Evolutionary conservation across 2,888 invertebrate species (phyloP), one percentile per base, ranked within the genome.

Genomic region (Dryomyza anilis): DNA sequence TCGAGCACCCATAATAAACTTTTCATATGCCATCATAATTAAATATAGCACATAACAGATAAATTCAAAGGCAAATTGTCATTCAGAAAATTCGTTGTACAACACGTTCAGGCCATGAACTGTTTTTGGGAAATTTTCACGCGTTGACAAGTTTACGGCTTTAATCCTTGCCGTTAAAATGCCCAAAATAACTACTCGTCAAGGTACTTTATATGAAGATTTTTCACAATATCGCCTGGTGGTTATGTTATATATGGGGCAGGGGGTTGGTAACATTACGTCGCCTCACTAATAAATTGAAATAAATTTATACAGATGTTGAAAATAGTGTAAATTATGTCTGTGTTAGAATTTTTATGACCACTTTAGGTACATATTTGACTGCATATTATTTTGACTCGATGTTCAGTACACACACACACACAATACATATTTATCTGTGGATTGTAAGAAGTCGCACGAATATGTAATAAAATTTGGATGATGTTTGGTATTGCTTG

Each of bases 151-250:
- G 72, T 79, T 79, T 77, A 79, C 77, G 79, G 71, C 72, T 74
- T 75, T 80, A 79, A 80, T 80, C 78, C 78, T 78, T 78, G 76
- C 78, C 76, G 76, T 79, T 80, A 76, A 79, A 78, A 78, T 78
- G 71, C 74, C 77, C 72, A 66, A 66, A 66, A 66, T 66, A 66
- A 48, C 52, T 66, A 53, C 52, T 46, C 64, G 46, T 73, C 71
- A 76, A 76, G 78, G 76, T 76, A 76, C 76, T 77, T 77, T 78
- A 76, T 78, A 76, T 76, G 76, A 77, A 76, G 77, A 76, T 76
- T 74, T 74, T 68, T 64, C 55, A 33, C 27, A 21, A 52, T 52
- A 52, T 27, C n/a, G n/a, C n/a, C n/a, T n/a, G n/a, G n/a, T n/a
- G n/a, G 27, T 25, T 43, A 43, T 43, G 16, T 33, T 8, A 57